These are phyloP conservation scores for Peromyscus aztecus DNA, from an alignment of 2,797 vertebrate species.

Conservation along the genomic window DNA sequence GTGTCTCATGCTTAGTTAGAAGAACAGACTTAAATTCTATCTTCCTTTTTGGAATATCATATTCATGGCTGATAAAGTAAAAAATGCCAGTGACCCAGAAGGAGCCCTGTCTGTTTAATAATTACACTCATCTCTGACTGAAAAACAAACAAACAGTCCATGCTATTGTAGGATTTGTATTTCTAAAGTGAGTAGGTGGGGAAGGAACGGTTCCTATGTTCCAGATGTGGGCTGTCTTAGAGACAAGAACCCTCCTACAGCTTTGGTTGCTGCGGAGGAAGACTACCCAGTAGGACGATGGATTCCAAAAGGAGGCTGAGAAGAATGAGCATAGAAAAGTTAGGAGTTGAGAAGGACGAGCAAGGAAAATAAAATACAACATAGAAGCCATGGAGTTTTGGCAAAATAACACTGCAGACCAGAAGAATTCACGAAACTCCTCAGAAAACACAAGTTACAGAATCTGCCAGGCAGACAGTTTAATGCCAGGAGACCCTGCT, in stretches of 20 bases:
- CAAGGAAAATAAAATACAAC: neutral
- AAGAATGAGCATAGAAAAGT: neutral
- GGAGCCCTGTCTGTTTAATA: neutral
- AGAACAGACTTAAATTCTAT: neutral
- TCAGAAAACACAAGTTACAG: neutral
- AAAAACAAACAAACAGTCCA: neutral
- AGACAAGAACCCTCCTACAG: accelerated
- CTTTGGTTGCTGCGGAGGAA: neutral
- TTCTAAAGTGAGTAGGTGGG: neutral
- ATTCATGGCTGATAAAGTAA: neutral
- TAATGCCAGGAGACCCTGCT: neutral
- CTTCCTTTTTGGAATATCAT: neutral
- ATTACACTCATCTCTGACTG: neutral
- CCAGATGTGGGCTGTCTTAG: neutral
- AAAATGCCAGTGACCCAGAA: too few species aligned
- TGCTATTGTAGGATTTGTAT: neutral
- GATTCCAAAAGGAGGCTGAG: neutral
- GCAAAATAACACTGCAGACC: neutral
- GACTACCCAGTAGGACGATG: neutral
- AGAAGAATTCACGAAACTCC: neutral
- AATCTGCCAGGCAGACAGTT: neutral
- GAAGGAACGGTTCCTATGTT: neutral
- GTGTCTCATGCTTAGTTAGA: neutral
- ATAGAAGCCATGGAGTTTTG: neutral
- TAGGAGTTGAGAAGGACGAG: neutral